Evolutionary conservation across 2,797 vertebrate species (phyloP).

Genomic region (Pitangus sulphuratus): DNA sequence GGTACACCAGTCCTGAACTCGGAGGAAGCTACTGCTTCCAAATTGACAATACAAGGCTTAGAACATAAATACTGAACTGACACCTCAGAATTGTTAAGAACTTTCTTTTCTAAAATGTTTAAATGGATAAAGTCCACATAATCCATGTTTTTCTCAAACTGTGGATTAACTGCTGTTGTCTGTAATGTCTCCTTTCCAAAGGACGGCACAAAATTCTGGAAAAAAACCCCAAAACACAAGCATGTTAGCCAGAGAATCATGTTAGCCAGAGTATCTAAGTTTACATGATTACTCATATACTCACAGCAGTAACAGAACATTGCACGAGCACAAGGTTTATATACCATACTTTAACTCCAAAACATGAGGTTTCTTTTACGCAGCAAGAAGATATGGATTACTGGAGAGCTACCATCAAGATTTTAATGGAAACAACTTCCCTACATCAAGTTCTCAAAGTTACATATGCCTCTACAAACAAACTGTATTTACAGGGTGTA

Average conservation of each 20-base stretch:
- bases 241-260: background rate
- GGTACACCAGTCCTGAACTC: slow-evolving; percentile 79
- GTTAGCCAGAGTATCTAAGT: background rate
- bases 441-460: background rate
- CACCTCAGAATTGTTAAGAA: slow-evolving; percentile 80
- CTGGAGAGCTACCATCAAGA: background rate
- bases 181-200: slow-evolving; percentile 72
- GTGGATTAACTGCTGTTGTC: slow-evolving; percentile 65
- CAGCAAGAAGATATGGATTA: background rate
- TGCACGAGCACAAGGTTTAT: background rate
- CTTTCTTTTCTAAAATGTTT: slow-evolving; percentile 79
- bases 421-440: background rate
- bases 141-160: slow-evolving; percentile 8
- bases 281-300: background rate
- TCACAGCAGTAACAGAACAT: background rate
- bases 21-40: slow-evolving; percentile 85
- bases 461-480: slow-evolving; percentile 13
- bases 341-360: background rate
- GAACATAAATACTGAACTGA: slow-evolving; percentile 85
- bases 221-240: background rate
- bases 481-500: slow-evolving; percentile 23
- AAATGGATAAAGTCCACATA: slow-evolving; percentile 83
- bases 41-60: slow-evolving; percentile 80
- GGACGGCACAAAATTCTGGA: slow-evolving; percentile 74
- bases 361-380: background rate